Base-by-base conservation (phyloP, 1,140 invertebrate genomes). In the Zaprionus camerounensis region DNA sequence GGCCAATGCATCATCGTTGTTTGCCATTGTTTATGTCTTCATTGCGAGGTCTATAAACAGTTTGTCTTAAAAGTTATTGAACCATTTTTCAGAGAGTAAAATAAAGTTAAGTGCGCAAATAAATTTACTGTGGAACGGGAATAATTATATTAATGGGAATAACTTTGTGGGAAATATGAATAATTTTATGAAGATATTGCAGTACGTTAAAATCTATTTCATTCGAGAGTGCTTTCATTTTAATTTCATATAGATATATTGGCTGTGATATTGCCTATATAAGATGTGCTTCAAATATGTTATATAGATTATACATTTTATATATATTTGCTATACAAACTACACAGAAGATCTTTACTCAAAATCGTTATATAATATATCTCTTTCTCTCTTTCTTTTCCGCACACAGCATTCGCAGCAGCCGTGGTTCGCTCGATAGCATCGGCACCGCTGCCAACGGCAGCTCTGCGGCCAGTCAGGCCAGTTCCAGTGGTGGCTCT, bases 351-450 rank as follows among this genome's bases (percentile, higher is more conserved):
- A 13, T 22, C 11, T 51, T 51, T 12, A 22, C 20, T 22, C 11
- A 20, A 20, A 55, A 24, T 31, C 9, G 0, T 24, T 6, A 6
- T 46, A 2, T 15, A 44, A 6, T 46, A 2, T 15, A 44, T 56
- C 66, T n/a, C 49, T 34, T 44, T 41, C n/a, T 65, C 5, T 62
- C 36, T 24, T 22, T 53, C 17, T 64, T 3, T 41, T 55, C 24
- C 72, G 3, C 9, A 34, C 31, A 34, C 31, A 93, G 92, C 38
- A 92, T 92, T 71, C 92, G 92, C 66, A 92, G 82, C 70, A 93
- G 92, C 81, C 87, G 92, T 46, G 92, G 92, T 36, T 92, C 91
- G 44, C 72, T 93, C 28, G 92, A 93, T 71, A 92, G 92, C 79
- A 87, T 93, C 58, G 92, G 91, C 46, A 92, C 91, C 61, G 86